Evolutionary conservation across 2,113 vertebrate species (phyloP), one percentile per base, ranked within the genome.

Genomic region (Actinemys pallida): DNA sequence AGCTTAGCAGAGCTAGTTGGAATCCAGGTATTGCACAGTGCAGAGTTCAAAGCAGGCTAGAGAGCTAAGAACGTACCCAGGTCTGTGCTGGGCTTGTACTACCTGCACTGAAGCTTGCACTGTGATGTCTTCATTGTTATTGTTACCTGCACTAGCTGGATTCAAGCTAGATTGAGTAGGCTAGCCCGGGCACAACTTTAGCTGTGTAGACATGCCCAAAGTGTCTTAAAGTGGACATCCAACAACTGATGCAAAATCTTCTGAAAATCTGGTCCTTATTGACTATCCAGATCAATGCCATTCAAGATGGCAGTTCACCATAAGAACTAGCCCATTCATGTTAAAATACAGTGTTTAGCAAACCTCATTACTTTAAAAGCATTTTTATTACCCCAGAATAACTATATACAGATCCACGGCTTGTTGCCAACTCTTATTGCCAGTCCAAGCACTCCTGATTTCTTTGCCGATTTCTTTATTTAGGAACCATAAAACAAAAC

Each of bases 341-440:
- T 65, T 45, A 27, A 72, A 93, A 62, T 25, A 88, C 79, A 95
- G 45, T 78, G 39, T n/a, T 53, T 53, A 95, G 53, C 10, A 87
- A 57, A 90, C 82, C 22, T 81, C 45, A 20, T 91, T 86, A 75
- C 50, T 96, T 90, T n/a, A 95, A 83, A 45, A n/a, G 42, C 82
- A 45, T 11, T 96, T 76, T 47, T 90, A 93, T 87, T 50, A 54
- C 82, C 88, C 84, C 94, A 94, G 90, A 39, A 72, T 20, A 86
- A 81, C 47, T 91, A 81, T 78, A 83, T 9, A 42, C 78, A 78
- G 83, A 90, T 95, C 91, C 87, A 56, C 91, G 93, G 81, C 89
- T 97, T 95, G 96, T 95, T 90, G 95, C 90, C 81, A 94, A 93
- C 42, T 92, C 83, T 54, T 79, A 93, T 56, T 84, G 24, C 69